phyloP scores from a whole-genome alignment of 2,888 invertebrate species.

The Eustalomyia histrio region DNA sequence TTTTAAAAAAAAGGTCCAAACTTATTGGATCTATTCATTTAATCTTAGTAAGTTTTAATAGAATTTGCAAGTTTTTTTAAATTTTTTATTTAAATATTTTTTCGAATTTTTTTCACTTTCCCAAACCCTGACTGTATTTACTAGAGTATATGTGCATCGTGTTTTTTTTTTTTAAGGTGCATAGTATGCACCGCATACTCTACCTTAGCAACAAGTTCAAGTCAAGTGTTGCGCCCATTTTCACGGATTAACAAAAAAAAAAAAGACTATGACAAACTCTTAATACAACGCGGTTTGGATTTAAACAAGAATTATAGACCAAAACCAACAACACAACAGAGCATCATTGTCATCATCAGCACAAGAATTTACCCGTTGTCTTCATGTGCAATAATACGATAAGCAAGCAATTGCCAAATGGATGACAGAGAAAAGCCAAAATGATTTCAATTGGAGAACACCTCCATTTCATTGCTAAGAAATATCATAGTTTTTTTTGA shows the following conservation, averaged over 20 bases:
- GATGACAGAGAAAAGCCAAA: no score
- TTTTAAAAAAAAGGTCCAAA: no score
- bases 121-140: slow-evolving; percentile 8
- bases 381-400: no score
- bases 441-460: no score
- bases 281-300: slow-evolving; percentile 40
- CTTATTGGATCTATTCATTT: no score
- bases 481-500: no score
- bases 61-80: no score
- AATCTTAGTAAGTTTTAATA: no score
- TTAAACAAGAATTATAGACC: slow-evolving; percentile 4
- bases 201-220: slow-evolving; percentile 51
- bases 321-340: neutral
- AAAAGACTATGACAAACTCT: slow-evolving; percentile 27
- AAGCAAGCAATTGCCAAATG: no score
- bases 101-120: no score
- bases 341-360: slow-evolving; percentile 17
- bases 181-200: slow-evolving; percentile 15
- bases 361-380: slow-evolving; percentile 22
- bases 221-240: slow-evolving; percentile 68
- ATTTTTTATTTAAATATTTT: no score
- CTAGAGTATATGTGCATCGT: neutral
- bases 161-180: neutral
- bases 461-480: no score
- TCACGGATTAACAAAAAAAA: slow-evolving; percentile 66